phyloP scores from a whole-genome alignment of 2,797 vertebrate genomes.

The Phoxinus dragarum region DNA sequence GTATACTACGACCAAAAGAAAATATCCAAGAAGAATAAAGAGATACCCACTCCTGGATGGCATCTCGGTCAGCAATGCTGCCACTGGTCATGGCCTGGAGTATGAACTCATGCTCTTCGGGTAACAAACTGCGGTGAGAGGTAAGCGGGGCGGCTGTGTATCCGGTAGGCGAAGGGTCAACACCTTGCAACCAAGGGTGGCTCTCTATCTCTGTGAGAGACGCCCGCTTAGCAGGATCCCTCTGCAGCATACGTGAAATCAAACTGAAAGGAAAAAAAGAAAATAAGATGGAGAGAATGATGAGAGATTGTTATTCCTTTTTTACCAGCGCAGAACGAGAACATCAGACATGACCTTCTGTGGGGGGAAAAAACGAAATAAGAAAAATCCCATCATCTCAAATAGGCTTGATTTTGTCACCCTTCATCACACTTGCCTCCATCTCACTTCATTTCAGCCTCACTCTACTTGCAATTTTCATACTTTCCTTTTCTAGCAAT shows the following conservation, averaged over 20 bases:
- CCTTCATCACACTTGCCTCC: background rate
- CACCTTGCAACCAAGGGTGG: constrained; percentile 85
- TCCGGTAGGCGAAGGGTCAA: constrained; percentile 81
- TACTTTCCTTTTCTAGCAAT: constrained; percentile 26
- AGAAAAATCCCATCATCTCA: constrained; percentile 26
- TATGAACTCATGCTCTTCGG: constrained; percentile 78
- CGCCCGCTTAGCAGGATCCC: constrained; percentile 80
- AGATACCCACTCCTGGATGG: constrained; percentile 80
- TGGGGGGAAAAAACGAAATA: background rate
- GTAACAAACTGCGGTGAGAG: constrained; percentile 74
- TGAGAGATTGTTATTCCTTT: constrained; percentile 15
- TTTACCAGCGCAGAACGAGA: constrained; percentile 30
- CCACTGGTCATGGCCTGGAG: constrained; percentile 77
- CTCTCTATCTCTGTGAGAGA: constrained; percentile 83
- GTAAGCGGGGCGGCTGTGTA: constrained; percentile 80
- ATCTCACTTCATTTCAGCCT: constrained; percentile 19
- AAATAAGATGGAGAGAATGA: constrained; percentile 12
- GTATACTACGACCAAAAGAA: background rate
- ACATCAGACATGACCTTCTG: constrained; percentile 28
- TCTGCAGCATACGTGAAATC: constrained; percentile 89
- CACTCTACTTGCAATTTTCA: constrained; percentile 40
- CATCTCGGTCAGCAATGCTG: constrained; percentile 73
- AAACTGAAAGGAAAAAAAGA: constrained; percentile 72
- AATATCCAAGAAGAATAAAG: constrained; percentile 22
- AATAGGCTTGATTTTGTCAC: constrained; percentile 14